Base-by-base conservation (phyloP, 2,113 vertebrate species). In the Ictidomys tridecemlineatus region DNA sequence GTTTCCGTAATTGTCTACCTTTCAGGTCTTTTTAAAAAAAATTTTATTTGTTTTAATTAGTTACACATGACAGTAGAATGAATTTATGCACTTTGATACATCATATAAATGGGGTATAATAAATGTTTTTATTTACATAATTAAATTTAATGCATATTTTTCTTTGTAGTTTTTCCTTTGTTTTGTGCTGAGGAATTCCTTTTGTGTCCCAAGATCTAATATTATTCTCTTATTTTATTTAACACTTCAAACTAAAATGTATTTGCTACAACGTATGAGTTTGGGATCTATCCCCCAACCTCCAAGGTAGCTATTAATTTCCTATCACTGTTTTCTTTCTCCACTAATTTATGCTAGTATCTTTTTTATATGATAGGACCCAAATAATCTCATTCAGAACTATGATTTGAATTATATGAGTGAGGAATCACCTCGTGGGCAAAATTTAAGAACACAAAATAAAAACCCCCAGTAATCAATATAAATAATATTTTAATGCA, bases 141-240 rank as follows among this genome's bases (percentile, higher is more conserved):
- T 72, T 73, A 85, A 94, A 72, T 83, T 18, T 87, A 42, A 42
- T 72, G 2, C 17, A 34, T 74, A 78, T 77, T 93, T 93, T 91
- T 51, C 45, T 39, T 93, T 76, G 48, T 48, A 70, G 22, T 94
- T 20, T 80, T 88, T 18, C 13, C 42, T 80, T 85, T 85, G 73
- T 89, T 93, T 93, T 53, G 87, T 53, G 14, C 56, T 74, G 63
- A 84, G 18, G 61, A 84, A 74, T 90, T 86, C 8, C 11, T 53
- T 93, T 58, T 61, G 4, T 69, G 69, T 53, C 30, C 26, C 72
- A 30, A 87, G 24, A 82, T 30, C n/a, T 86, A 85, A 67, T 39
- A 26, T 16, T 67, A 93, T 53, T 88, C 32, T 39, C 37, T 93
- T 80, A 34, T 61, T 39, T 63, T 88, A 42, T 69, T 87, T 79